Evolutionary conservation across 2,113 vertebrate genomes (phyloP), one percentile per base, ranked within the genome.

Genomic region (Arothron firmamentum): DNA sequence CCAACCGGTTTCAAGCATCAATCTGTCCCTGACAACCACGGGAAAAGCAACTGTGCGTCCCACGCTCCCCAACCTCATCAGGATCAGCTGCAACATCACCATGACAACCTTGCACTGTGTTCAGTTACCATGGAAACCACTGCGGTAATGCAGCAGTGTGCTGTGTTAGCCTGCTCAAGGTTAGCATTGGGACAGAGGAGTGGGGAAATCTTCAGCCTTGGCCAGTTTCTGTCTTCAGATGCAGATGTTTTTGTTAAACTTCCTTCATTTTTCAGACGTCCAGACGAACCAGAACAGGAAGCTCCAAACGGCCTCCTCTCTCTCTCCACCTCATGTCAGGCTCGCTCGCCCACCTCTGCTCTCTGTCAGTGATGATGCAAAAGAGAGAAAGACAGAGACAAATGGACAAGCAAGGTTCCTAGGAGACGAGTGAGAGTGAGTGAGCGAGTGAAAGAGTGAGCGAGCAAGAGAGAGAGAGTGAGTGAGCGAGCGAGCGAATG

Each of bases 331-430:
- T 23, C 21, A 19, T 12, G 14, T 46, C 16, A 1, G 17, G 46
- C 46, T 74, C 67, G 34, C 70, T 72, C 65, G 2, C 13, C 25
- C 52, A 4, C 4, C 59, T 72, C 67, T 52, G 65, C 59, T 71
- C 71, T 73, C 65, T 75, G 65, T 78, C 68, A 63, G 63, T 76
- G 70, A 77, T 84, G 78, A 84, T 72, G 81, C 81, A 84, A 58
- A 60, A 62, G 52, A 52, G 52, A 52, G 56, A 58, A 60, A 62
- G 52, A 52, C 50, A 52, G 56, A 28, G 25, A 28, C 25, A 64
- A 52, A 71, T 31, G 65, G 62, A 67, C 8, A 19, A 59, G 69
- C 2, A 1, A 11, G 65, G 73, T 81, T 81, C 72, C 81, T 66
- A 70, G 67, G 81, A 63, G 56, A 84, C 34, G 6, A 19, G 25